Evolutionary conservation across 2,888 invertebrate genomes (phyloP), one percentile per base, ranked within the genome.

Genomic region (Brachyptera putata): DNA sequence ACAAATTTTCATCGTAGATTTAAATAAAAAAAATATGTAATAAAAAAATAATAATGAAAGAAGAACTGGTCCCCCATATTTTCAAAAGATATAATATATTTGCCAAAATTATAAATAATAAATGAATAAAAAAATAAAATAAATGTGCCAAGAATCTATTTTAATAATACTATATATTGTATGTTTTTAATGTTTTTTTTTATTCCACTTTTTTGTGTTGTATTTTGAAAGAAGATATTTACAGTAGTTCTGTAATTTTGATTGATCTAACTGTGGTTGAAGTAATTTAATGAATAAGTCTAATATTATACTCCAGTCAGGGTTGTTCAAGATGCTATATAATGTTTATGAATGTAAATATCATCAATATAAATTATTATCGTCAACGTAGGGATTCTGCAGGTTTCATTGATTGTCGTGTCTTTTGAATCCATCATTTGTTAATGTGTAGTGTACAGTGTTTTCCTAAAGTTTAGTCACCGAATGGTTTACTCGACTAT

Each of bases 61-160:
- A 13, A 39, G 39, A 39, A 4, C 16, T 39, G 7, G 34, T 39
- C 39, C 14, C 39, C 16, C 16, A n/a, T 39, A 39, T 39, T 39
- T 39, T 9, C n/a, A 39, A 39, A 39, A 39, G n/a, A 9, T 5
- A 39, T 30, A 14, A n/a, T 39, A 39, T 9, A 39, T 34, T 9
- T 39, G 39, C 39, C 16, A 14, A 39, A 39, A 39, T 39, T 39
- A n/a, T 30, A 11, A 30, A 7, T 43, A 43, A 18, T 18, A 43
- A 43, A n/a, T 43, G 43, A 43, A 37, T 37, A n/a, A n/a, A n/a
- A n/a, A n/a, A n/a, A n/a, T n/a, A 43, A 43, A 7, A 7, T 30
- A 30, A 43, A 43, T 21, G 43, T 43, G 43, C 43, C 43, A 43
- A 43, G 43, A 43, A n/a, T 43, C 43, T 43, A 43, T 43, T 43